Conservation (phyloP, 2,113 vertebrate species). For the Trichomycterus rosablanca region DNA sequence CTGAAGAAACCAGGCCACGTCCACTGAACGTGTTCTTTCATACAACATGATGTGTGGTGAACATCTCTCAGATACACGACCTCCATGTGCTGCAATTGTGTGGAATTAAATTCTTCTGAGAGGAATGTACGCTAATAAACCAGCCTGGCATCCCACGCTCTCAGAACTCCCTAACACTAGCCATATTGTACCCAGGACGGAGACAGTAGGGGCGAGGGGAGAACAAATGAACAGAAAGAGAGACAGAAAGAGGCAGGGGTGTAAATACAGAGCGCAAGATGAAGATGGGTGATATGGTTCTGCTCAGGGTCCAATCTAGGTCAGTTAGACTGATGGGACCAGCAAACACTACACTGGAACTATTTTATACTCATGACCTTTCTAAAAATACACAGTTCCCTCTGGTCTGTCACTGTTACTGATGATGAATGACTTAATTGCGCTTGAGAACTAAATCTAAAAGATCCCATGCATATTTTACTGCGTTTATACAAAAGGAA, state of each 20-base stretch:
- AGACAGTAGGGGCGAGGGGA: too few species aligned
- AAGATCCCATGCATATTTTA: too few species aligned
- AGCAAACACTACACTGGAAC: not conserved
- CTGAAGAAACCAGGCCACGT: not conserved
- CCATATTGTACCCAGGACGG: not conserved
- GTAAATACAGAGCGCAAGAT: too few species aligned
- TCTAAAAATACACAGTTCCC: not conserved
- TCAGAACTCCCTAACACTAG: slow-evolving; percentile 1
- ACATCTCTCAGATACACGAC: not conserved
- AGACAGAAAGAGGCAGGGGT: too few species aligned
- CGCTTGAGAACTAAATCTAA: too few species aligned
- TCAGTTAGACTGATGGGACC: too few species aligned
- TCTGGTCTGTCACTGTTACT: not conserved
- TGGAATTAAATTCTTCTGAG: not conserved
- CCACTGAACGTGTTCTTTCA: slow-evolving; percentile 12
- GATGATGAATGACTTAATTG: too few species aligned
- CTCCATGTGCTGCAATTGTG: not conserved
- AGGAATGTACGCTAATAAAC: slow-evolving; percentile 17
- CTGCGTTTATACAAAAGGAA: too few species aligned
- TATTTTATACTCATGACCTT: not conserved
- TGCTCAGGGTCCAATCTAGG: too few species aligned
- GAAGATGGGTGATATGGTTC: too few species aligned
- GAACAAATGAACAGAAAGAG: too few species aligned
- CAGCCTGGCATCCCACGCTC: not conserved
- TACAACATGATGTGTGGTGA: too few species aligned